phyloP scores from a whole-genome alignment of 2,888 invertebrate species.

The Mythimna loreyi region DNA sequence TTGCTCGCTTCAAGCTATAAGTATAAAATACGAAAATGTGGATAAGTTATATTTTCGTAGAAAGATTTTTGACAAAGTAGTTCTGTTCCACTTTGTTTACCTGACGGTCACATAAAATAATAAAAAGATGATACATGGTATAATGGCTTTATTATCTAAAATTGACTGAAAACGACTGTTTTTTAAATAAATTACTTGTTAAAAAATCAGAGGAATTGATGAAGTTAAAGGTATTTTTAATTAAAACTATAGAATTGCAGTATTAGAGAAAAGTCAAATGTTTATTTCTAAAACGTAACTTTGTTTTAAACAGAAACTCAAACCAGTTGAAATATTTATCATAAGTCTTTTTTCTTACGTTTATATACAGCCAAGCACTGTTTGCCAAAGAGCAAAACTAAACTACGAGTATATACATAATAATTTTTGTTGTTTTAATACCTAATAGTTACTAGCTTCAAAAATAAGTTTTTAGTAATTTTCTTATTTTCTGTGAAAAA shows the following conservation, averaged over 20 bases:
- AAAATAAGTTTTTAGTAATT: not conserved
- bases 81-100: slow-evolving; percentile 12
- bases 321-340: slow-evolving; percentile 36
- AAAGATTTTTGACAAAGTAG: slow-evolving; percentile 40
- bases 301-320: slow-evolving; percentile 28
- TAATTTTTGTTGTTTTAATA: slow-evolving; percentile 6
- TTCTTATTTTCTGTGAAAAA: not conserved
- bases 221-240: not conserved
- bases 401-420: too few relatives aligned
- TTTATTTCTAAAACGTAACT: slow-evolving; percentile 7
- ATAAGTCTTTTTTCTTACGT: slow-evolving; percentile 2
- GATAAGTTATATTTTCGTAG: slow-evolving; percentile 48
- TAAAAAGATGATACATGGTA: not conserved
- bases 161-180: too few relatives aligned
- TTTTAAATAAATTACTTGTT: too few relatives aligned
- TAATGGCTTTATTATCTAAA: not conserved
- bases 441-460: not conserved
- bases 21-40: slow-evolving; percentile 64
- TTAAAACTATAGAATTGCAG: not conserved
- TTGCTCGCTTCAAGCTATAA: slow-evolving; percentile 60
- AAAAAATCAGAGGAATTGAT: too few relatives aligned
- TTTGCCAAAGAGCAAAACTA: slow-evolving; percentile 9
- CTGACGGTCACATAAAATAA: not conserved
- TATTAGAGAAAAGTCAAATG: not conserved
- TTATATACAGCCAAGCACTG: slow-evolving; percentile 8